Evolutionary conservation across 1,140 invertebrate species (phyloP).

Genomic region (Macrobrachium nipponense): DNA sequence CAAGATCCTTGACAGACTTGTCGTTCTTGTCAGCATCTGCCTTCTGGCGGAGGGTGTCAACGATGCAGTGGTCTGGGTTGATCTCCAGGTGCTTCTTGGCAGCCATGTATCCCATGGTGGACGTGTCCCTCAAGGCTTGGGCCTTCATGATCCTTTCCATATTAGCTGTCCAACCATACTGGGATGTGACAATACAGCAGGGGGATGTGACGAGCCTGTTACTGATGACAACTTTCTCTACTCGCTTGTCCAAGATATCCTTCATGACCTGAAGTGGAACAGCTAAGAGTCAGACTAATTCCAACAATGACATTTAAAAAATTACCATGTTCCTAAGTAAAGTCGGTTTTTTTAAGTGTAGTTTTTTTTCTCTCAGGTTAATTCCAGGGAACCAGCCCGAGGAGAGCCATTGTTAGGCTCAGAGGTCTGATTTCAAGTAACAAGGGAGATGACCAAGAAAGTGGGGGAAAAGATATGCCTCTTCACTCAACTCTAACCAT

Average conservation of each 20-base stretch:
- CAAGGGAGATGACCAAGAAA: no score
- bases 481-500: no score
- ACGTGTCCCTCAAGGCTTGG: constrained; percentile 91
- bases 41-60: constrained; percentile 90
- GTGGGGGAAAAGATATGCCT: no score
- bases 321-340: no score
- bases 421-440: no score
- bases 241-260: constrained; percentile 96
- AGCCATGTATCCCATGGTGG: constrained; percentile 98
- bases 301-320: no score
- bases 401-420: no score
- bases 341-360: no score
- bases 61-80: constrained; percentile 96
- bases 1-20: constrained; percentile 94
- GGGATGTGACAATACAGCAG: constrained; percentile 97
- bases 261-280: constrained; percentile 85
- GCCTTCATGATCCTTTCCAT: constrained; percentile 99
- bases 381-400: no score
- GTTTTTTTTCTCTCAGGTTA: no score
- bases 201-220: constrained; percentile 94
- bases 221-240: constrained; percentile 95
- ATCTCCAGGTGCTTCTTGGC: constrained; percentile 97
- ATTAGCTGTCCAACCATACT: constrained; percentile 98
- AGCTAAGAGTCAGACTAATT: no score
- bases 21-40: constrained; percentile 96